Evolutionary conservation across 2,797 vertebrate genomes (phyloP).

Genomic region (Gadopsis bispinosus): DNA sequence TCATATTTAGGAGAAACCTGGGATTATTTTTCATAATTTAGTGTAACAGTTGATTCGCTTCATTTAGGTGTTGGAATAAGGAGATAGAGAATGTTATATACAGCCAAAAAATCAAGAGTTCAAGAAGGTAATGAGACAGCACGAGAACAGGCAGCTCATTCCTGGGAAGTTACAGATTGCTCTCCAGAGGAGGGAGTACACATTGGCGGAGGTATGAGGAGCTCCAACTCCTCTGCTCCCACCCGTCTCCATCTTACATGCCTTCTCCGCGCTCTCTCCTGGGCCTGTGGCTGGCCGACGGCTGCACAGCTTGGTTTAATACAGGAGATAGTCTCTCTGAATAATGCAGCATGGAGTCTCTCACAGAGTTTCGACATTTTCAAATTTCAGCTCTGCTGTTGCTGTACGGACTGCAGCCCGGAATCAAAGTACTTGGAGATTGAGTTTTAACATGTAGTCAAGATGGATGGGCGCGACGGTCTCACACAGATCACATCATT

Average conservation of each 20-base stretch:
- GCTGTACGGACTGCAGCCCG: conserved; percentile 13
- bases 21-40: conserved; percentile 5
- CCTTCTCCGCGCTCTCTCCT: conserved; percentile 37
- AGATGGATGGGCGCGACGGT: conserved; percentile 23
- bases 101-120: conserved; percentile 34
- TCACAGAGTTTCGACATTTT: conserved; percentile 39
- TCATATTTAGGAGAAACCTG: background rate
- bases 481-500: conserved; percentile 41
- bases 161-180: conserved; percentile 23
- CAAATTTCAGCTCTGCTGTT: conserved; percentile 37
- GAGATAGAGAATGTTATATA: background rate
- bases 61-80: conserved; percentile 3
- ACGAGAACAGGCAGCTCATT: conserved; percentile 30
- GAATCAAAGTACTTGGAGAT: conserved; percentile 15
- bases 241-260: conserved; percentile 42
- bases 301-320: conserved; percentile 51
- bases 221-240: conserved; percentile 30
- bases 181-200: conserved; percentile 30
- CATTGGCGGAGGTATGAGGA: conserved; percentile 18
- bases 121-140: conserved; percentile 57
- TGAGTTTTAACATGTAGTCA: conserved; percentile 21
- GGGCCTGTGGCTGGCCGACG: conserved; percentile 38
- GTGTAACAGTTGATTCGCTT: background rate
- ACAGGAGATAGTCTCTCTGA: conserved; percentile 54
- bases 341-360: conserved; percentile 61